A percentile compares a stretch with the other conserved stretches of the same genome.
Evolutionary conservation across 2,113 vertebrate species (phyloP).

Genomic region (Helogale parvula): DNA sequence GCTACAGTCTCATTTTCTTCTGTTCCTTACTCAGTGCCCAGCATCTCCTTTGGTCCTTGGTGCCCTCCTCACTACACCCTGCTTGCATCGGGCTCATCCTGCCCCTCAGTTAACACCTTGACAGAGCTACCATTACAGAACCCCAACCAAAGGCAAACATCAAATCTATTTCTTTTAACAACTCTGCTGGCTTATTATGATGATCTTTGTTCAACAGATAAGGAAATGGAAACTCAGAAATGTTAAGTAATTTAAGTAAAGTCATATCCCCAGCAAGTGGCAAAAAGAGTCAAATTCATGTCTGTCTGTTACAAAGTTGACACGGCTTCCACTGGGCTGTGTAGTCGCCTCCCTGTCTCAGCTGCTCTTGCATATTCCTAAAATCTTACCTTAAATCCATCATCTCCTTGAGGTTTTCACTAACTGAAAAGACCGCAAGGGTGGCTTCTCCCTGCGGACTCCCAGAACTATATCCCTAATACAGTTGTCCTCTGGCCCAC

Average conservation of each 20-base stretch:
- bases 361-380: neutral
- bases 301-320: neutral
- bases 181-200: neutral
- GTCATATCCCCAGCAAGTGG: neutral
- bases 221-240: neutral
- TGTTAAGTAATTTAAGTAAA: neutral
- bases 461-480: neutral
- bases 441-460: rapidly evolving
- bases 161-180: neutral
- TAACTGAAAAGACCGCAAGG: neutral
- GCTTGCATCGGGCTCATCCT: neutral
- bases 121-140: neutral
- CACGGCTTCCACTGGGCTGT: neutral
- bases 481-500: neutral
- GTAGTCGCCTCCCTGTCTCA: neutral
- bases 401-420: neutral
- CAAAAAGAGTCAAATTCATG: neutral
- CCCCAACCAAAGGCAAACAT: neutral
- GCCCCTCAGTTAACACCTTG: neutral
- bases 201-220: neutral
- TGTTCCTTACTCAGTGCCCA: neutral
- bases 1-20: neutral
- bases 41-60: neutral
- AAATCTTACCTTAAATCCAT: neutral
- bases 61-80: neutral